Evolutionary conservation across 2,797 vertebrate genomes (phyloP).

Genomic region (Glyptemys insculpta): DNA sequence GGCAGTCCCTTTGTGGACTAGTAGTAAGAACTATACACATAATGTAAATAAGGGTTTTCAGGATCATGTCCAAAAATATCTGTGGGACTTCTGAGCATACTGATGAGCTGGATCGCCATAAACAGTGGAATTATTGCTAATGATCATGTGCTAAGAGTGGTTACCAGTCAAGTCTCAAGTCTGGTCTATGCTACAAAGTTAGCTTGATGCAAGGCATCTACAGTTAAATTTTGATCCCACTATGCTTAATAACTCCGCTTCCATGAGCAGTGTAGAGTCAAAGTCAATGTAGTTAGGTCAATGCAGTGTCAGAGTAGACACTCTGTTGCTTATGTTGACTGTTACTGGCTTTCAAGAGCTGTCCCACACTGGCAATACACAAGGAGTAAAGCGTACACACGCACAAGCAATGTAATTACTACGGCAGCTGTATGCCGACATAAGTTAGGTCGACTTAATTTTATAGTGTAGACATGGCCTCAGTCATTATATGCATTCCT

Average conservation of each 20-base stretch:
- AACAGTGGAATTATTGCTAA: not conserved
- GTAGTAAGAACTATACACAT: not conserved
- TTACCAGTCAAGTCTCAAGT: not conserved
- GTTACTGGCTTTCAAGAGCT: not conserved
- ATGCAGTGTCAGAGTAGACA: not conserved
- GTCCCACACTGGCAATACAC: not conserved
- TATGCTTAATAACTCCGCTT: not conserved
- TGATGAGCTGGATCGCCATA: not conserved
- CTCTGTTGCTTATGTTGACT: not conserved
- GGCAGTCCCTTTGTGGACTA: not conserved
- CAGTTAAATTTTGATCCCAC: not conserved
- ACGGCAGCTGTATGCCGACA: not conserved
- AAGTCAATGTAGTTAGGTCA: not conserved
- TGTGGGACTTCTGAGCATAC: not conserved
- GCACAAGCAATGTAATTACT: not conserved
- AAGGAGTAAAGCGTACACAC: not conserved
- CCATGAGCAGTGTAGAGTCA: not conserved
- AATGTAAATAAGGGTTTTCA: not conserved
- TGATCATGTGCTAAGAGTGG: not conserved
- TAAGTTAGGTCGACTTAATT: not conserved
- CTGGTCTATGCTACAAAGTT: not conserved
- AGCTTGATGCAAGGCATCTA: not conserved
- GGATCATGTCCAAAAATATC: not conserved
- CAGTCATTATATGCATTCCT: not conserved
- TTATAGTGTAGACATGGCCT: not conserved